A percentile compares a stretch with the other conserved stretches of the same genome.
phyloP scores from a whole-genome alignment of 1,140 invertebrate species.

The Anoplolepis gracilipes region DNA sequence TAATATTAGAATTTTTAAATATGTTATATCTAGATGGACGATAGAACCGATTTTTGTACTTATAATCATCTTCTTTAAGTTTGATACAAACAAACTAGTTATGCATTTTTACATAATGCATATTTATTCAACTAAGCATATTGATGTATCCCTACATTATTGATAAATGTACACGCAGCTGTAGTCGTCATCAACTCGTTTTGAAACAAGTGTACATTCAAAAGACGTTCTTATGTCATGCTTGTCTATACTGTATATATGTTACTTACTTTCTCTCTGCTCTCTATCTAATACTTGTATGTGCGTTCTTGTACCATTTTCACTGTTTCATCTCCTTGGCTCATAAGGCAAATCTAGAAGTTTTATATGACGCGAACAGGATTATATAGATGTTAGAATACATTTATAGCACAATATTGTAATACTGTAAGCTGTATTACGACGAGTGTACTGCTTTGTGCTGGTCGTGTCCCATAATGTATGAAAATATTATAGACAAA shows the following conservation, averaged over 20 bases:
- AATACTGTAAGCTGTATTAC: constrained; percentile 62
- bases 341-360: constrained; percentile 67
- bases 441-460: constrained; percentile 62
- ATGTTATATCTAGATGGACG: not conserved
- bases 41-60: constrained; percentile 7
- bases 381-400: constrained; percentile 77
- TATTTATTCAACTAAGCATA: constrained; percentile 21
- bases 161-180: constrained; percentile 41
- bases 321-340: constrained; percentile 74
- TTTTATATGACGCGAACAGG: constrained; percentile 52
- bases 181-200: constrained; percentile 62
- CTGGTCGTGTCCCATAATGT: constrained; percentile 4
- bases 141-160: constrained; percentile 1
- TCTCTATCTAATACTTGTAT: constrained; percentile 84
- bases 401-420: constrained; percentile 67
- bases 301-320: constrained; percentile 83
- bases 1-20: not conserved
- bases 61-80: not conserved
- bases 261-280: constrained; percentile 82
- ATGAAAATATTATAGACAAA: not conserved
- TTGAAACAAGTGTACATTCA: constrained; percentile 81
- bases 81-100: not conserved
- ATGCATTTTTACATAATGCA: not conserved
- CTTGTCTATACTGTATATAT: constrained; percentile 84
- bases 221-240: constrained; percentile 81